Conservation (phyloP, 2,797 vertebrate genomes). For the Cryptoprocta ferox region DNA sequence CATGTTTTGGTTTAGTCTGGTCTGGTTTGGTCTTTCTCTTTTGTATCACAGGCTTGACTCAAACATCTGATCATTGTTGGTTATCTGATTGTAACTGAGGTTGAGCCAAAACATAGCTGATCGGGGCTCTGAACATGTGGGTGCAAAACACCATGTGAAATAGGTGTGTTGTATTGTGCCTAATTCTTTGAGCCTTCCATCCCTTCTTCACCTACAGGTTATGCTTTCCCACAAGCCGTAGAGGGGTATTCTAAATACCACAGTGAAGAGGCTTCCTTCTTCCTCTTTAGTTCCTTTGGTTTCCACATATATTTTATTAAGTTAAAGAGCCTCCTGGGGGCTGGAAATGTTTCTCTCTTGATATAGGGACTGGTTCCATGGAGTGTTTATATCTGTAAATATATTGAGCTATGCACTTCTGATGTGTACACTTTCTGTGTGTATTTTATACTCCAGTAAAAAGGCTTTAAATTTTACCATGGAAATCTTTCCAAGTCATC, state of each 20-base stretch:
- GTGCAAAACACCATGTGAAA: background rate
- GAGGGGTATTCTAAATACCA: background rate
- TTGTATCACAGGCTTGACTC: background rate
- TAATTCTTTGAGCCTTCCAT: background rate
- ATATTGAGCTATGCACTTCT: background rate
- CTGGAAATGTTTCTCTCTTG: background rate
- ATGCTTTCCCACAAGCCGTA: background rate
- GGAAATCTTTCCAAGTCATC: background rate
- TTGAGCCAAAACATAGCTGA: too few relatives aligned
- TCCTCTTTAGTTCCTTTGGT: background rate
- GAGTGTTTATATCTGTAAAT: background rate
- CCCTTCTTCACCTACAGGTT: background rate
- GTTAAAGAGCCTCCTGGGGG: background rate
- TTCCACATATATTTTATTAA: background rate
- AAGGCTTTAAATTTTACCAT: background rate
- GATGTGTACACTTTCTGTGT: background rate
- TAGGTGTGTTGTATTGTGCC: background rate
- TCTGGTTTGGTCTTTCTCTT: background rate
- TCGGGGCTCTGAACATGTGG: background rate
- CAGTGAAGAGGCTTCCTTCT: background rate
- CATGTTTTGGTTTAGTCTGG: background rate
- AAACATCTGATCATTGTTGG: background rate
- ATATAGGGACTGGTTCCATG: background rate
- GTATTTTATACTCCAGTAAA: background rate
- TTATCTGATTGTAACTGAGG: background rate